Evolutionary conservation across 2,113 vertebrate genomes (phyloP).

Genomic region (Odontesthes bonariensis): DNA sequence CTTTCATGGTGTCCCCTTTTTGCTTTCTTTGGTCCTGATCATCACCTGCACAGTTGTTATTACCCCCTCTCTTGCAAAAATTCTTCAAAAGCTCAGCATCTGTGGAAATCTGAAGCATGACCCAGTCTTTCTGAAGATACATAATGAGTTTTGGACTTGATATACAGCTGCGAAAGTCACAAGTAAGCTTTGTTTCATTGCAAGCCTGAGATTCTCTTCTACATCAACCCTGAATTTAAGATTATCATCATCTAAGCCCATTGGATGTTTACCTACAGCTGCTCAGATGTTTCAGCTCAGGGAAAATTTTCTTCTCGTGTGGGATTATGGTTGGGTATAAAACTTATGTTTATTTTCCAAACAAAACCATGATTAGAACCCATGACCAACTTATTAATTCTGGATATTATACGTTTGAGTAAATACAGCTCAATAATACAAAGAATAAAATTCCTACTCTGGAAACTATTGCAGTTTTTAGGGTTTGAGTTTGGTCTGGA

Average conservation of each 20-base stretch:
- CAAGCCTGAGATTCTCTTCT: background rate
- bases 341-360: background rate
- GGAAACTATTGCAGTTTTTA: no score
- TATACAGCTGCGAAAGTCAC: background rate
- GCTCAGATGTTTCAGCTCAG: background rate
- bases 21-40: no score
- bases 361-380: background rate
- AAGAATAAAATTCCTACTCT: no score
- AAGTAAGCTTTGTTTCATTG: no score
- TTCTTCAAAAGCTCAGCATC: background rate
- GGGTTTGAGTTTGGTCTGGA: no score
- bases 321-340: background rate
- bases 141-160: slow-evolving; percentile 6
- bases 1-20: no score
- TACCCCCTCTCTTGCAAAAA: no score
- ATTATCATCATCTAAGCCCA: background rate
- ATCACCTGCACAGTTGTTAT: no score
- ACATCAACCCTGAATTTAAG: no score
- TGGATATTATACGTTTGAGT: no score
- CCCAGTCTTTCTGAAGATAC: background rate
- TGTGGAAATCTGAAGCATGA: slow-evolving; percentile 4
- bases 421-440: no score
- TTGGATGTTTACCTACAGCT: background rate
- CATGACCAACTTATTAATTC: no score
- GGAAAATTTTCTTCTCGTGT: background rate